Evolutionary conservation across 2,888 invertebrate genomes (phyloP).

Genomic region (Chrysolina oricalcia): DNA sequence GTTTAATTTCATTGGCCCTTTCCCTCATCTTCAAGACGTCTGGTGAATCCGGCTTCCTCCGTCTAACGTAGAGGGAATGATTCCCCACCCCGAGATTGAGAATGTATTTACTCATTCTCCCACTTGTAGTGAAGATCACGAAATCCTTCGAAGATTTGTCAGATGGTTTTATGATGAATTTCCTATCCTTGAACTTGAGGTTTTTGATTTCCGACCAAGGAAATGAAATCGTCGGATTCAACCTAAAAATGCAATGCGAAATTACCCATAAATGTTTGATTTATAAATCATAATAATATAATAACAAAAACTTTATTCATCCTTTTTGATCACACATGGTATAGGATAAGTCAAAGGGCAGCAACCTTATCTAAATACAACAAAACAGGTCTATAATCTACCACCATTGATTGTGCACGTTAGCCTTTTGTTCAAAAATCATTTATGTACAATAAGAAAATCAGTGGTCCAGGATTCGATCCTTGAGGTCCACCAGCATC

Average conservation of each 20-base stretch:
- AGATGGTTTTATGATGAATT: constrained; percentile 98
- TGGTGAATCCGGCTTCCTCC: constrained; percentile 98
- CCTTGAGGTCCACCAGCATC: too few relatives aligned
- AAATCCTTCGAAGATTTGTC: constrained; percentile 99
- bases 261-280: too few relatives aligned
- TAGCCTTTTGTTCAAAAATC: too few relatives aligned
- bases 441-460: too few relatives aligned
- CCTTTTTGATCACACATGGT: too few relatives aligned
- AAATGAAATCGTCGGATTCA: constrained; percentile 98
- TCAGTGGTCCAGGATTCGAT: too few relatives aligned
- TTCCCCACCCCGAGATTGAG: constrained; percentile 99
- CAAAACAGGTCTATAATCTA: too few relatives aligned
- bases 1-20: constrained; percentile 94
- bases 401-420: too few relatives aligned
- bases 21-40: constrained; percentile 99
- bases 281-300: too few relatives aligned
- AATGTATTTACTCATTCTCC: constrained; percentile 98
- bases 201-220: constrained; percentile 99
- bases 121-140: constrained; percentile 96
- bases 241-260: constrained; percentile 72
- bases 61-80: constrained; percentile 98
- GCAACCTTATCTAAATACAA: too few relatives aligned
- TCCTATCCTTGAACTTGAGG: constrained; percentile 98
- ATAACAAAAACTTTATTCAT: too few relatives aligned
- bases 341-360: too few relatives aligned